Evolutionary conservation across 2,888 invertebrate genomes (phyloP).

Genomic region (Trilocha varians): DNA sequence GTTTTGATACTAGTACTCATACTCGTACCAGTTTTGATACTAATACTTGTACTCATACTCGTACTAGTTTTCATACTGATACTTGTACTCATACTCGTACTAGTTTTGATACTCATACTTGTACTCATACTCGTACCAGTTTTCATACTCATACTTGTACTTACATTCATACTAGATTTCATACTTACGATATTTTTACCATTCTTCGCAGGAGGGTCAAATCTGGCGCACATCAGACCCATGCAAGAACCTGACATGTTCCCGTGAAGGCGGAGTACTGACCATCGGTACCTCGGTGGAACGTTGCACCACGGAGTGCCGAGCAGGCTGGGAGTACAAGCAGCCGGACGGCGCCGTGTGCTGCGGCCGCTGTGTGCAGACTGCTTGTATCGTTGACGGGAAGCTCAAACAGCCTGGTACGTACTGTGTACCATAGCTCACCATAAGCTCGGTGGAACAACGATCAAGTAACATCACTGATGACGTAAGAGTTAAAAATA

Average conservation of each 20-base stretch:
- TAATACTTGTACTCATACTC: too few relatives aligned
- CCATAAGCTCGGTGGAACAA: background rate
- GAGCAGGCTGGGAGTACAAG: constrained; percentile 73
- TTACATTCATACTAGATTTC: too few relatives aligned
- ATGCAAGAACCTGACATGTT: constrained; percentile 69
- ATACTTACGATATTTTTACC: too few relatives aligned
- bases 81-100: too few relatives aligned
- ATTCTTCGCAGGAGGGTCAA: constrained; percentile 50
- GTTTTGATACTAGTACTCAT: too few relatives aligned
- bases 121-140: too few relatives aligned
- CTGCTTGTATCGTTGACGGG: constrained; percentile 69
- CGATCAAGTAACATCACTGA: too few relatives aligned
- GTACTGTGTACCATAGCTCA: constrained; percentile 5
- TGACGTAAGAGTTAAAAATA: too few relatives aligned
- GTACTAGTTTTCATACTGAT: too few relatives aligned
- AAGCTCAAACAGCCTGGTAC: constrained; percentile 59
- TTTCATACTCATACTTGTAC: too few relatives aligned
- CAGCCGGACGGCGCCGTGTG: constrained; percentile 54
- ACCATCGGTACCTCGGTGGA: constrained; percentile 46
- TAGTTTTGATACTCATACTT: too few relatives aligned
- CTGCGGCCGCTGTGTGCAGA: constrained; percentile 78
- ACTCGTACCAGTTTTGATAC: too few relatives aligned
- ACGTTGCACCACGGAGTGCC: constrained; percentile 57
- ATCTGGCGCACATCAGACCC: constrained; percentile 69
- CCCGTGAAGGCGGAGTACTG: constrained; percentile 47